phyloP scores from a whole-genome alignment of 2,113 vertebrate species.

The Peromyscus polionotus region DNA sequence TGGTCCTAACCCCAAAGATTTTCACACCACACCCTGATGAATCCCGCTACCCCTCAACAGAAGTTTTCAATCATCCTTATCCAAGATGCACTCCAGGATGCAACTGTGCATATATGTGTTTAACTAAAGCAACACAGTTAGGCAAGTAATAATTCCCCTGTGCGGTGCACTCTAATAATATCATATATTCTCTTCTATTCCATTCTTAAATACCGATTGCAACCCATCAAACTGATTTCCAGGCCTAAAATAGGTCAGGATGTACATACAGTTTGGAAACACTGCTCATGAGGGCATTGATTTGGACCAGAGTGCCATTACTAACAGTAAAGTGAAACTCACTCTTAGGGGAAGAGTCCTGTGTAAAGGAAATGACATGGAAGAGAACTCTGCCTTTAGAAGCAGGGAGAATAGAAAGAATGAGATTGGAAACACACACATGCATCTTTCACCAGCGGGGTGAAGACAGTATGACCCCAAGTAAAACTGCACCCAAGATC shows the following conservation, averaged over 20 bases:
- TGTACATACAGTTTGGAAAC: not conserved
- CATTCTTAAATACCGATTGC: not conserved
- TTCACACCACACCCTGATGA: not conserved
- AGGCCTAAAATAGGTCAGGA: not conserved
- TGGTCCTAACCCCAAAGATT: too few relatives aligned
- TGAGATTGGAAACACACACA: not conserved
- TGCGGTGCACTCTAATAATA: not conserved
- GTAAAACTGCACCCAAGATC: not conserved
- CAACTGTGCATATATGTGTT: not conserved
- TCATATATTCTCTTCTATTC: not conserved
- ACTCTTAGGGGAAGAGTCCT: not conserved
- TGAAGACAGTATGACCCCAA: not conserved
- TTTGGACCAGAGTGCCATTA: not conserved
- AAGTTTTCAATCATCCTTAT: not conserved
- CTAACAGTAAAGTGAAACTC: not conserved
- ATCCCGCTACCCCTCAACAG: not conserved
- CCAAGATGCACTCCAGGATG: not conserved
- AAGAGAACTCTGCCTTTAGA: not conserved
- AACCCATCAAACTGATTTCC: constrained; percentile 34
- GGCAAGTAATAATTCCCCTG: not conserved
- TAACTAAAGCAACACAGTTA: not conserved
- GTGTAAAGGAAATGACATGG: not conserved
- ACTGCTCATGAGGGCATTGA: not conserved
- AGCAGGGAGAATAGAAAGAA: not conserved
- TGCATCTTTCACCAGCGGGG: not conserved